Percentiles rank a stretch among this genome's conserved stretches.
Conservation (phyloP, 2,888 invertebrate genomes). For the Beris morrisii region DNA sequence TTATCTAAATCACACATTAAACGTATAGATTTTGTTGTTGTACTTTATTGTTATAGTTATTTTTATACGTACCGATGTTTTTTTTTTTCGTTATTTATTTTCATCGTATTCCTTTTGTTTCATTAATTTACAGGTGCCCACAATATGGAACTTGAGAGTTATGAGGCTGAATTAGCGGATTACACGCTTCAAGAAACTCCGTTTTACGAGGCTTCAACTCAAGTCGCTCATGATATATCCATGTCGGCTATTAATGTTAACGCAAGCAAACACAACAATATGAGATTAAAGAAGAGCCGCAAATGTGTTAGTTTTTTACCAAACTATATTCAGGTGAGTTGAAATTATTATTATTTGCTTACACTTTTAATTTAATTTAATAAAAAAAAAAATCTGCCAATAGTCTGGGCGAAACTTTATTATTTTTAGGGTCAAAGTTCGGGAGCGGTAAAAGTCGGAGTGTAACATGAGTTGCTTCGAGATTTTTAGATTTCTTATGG, state of each 20-base stretch:
- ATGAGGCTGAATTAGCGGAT: constrained; percentile 42
- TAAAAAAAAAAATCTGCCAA: no score
- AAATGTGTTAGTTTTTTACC: constrained; percentile 54
- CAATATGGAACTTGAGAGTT: constrained; percentile 42
- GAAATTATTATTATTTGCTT: constrained; percentile 24
- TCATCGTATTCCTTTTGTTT: neutral
- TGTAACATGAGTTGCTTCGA: no score
- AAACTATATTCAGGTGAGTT: constrained; percentile 54
- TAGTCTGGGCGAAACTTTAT: no score
- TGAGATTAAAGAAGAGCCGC: constrained; percentile 56
- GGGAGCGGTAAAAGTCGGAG: no score
- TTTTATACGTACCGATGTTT: neutral
- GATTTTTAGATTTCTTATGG: no score
- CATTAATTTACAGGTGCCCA: constrained; percentile 28
- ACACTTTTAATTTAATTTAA: no score
- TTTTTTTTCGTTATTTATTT: neutral
- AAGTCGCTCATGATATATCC: constrained; percentile 35
- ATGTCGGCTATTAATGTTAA: constrained; percentile 37
- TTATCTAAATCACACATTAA: constrained; percentile 18
- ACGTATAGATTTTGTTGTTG: constrained; percentile 2
- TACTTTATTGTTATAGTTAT: neutral
- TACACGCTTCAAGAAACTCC: constrained; percentile 41
- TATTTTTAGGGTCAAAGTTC: no score
- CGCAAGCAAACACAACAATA: constrained; percentile 39
- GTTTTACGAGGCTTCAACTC: constrained; percentile 40